Evolutionary conservation across 2,888 invertebrate species (phyloP), one percentile per base, ranked within the genome.

Genomic region (Drosophila imparisetae): DNA sequence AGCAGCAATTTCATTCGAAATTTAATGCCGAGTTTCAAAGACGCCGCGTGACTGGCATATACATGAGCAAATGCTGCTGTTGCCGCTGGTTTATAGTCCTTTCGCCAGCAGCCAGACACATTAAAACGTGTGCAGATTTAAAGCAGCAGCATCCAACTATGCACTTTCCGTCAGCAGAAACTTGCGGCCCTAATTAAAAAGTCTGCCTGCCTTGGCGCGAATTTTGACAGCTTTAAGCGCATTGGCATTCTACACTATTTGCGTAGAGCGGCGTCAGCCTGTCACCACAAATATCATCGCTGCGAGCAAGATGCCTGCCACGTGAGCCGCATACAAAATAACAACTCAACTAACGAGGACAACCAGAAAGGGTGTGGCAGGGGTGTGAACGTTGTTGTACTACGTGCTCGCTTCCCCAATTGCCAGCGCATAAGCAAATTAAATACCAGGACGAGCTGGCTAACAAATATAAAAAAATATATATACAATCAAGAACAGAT

Each of bases 1-100:
- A 83, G 90, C 89, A 90, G 85, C 89, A 80, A 90, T 85, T 85
- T 85, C 90, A 85, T 85, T 85, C 88, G 89, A 85, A 85, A 85
- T 90, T 90, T 88, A 85, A 85, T 90, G 89, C 85, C 80, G 68
- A 77, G 69, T 79, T 85, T 79, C 90, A 73, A 81, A 87, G 88
- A 78, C 68, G 86, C 67, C 80, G 89, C 90, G 89, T 90, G 85
- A 78, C 73, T 71, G 54, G 89, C 72, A 85, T 90, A 82, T 78
- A 80, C 29, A 78, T 55, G 67, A 77, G 50, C 40, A 29, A 40
- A 10, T n/a, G 40, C 32, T 53, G 13, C 55, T 42, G 32, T 32
- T 42, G 48, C 49, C 40, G 38, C 38, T 52, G 71, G 11, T 54
- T 38, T 38, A n/a, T n/a, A 34, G 27, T 58, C 42, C 52, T 60